These are phyloP conservation scores for Schizopygopsis malacanthus DNA, from an alignment of 2,797 vertebrate species.

Conservation along the genomic window DNA sequence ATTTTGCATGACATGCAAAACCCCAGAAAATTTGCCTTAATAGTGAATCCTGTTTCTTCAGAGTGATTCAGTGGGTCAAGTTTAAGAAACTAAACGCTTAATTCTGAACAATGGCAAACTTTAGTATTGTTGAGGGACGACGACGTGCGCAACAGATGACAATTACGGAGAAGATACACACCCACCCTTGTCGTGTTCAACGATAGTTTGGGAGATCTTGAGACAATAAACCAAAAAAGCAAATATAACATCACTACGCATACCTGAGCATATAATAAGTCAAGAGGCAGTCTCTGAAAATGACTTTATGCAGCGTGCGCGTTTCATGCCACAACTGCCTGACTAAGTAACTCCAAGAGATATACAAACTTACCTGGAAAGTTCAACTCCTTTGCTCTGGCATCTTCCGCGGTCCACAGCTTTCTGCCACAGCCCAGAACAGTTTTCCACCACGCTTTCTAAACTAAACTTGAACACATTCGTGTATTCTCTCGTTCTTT, in stretches of 20 bases:
- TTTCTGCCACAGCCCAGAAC: slow-evolving; percentile 71
- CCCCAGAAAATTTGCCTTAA: slow-evolving; percentile 23
- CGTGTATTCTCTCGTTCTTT: slow-evolving; percentile 66
- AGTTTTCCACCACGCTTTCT: slow-evolving; percentile 67
- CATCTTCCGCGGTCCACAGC: slow-evolving; percentile 77
- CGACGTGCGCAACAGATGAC: slow-evolving; percentile 48
- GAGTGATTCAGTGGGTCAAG: neutral
- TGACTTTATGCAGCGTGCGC: neutral
- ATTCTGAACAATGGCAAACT: neutral
- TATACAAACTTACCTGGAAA: slow-evolving; percentile 73
- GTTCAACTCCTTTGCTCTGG: slow-evolving; percentile 74
- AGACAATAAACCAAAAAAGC: neutral
- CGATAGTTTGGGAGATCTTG: slow-evolving; percentile 1
- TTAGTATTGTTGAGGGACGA: neutral
- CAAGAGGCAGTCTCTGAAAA: neutral
- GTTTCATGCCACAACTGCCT: neutral
- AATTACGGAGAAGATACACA: slow-evolving; percentile 66
- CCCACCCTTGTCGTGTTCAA: slow-evolving; percentile 67
- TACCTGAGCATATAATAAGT: no score
- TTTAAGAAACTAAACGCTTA: slow-evolving; percentile 4
- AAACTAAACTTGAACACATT: slow-evolving; percentile 56
- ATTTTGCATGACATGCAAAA: slow-evolving; percentile 61
- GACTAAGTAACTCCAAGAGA: neutral
- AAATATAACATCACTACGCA: neutral
- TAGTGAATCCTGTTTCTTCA: neutral